Evolutionary conservation across 2,888 invertebrate species (phyloP).

Genomic region (Scaeva pyrastri): DNA sequence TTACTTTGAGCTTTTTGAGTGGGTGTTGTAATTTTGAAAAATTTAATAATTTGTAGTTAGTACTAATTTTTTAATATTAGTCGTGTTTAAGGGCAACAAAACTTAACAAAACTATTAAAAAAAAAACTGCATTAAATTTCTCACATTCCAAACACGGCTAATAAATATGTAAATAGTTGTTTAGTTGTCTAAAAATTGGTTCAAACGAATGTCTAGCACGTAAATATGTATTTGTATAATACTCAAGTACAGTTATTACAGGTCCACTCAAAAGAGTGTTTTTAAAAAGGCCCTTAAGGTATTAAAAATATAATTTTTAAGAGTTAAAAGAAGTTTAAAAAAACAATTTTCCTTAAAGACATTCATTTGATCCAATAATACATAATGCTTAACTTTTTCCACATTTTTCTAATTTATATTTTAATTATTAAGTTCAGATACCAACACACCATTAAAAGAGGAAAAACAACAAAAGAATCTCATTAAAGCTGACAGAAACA

Average conservation of each 20-base stretch:
- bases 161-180: slow-evolving; percentile 15
- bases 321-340: too few relatives aligned
- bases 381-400: neutral
- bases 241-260: too few relatives aligned
- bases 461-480: slow-evolving; percentile 65
- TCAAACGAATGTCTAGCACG: slow-evolving; percentile 38
- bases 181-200: slow-evolving; percentile 10
- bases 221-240: too few relatives aligned
- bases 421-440: slow-evolving; percentile 66
- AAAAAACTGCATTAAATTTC: too few relatives aligned
- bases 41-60: neutral
- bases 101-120: too few relatives aligned
- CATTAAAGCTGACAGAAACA: slow-evolving; percentile 48
- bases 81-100: too few relatives aligned
- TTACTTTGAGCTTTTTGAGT: slow-evolving; percentile 44
- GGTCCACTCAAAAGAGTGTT: too few relatives aligned
- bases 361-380: slow-evolving; percentile 44
- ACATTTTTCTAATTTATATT: slow-evolving; percentile 1
- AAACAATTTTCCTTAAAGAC: slow-evolving; percentile 4
- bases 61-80: neutral
- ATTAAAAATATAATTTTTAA: too few relatives aligned
- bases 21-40: slow-evolving; percentile 59
- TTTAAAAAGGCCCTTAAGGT: too few relatives aligned
- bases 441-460: slow-evolving; percentile 54
- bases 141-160: neutral